Percentiles rank a stretch among this genome's conserved stretches.
Evolutionary conservation across 2,888 invertebrate species (phyloP).

Genomic region (Microctonus hyperodae): DNA sequence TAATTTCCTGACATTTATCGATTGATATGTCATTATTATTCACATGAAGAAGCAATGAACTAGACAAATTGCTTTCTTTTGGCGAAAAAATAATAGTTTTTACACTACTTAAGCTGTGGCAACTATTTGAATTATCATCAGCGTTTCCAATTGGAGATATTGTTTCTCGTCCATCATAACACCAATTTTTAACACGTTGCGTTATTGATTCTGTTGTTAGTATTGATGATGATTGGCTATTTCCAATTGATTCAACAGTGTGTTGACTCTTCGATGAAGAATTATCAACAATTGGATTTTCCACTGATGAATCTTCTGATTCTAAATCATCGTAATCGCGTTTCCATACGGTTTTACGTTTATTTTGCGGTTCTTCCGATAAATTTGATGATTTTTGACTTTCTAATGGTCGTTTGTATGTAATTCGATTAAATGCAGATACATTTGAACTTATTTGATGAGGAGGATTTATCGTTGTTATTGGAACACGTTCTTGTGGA

Average conservation of each 20-base stretch:
- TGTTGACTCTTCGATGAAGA: neutral
- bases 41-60: neutral
- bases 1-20: neutral
- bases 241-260: no score
- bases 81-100: neutral
- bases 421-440: neutral
- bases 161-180: neutral
- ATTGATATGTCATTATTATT: neutral
- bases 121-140: neutral
- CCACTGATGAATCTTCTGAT: neutral
- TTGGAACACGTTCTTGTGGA: neutral
- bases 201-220: neutral
- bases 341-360: neutral
- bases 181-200: neutral
- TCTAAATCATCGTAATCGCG: constrained; percentile 4
- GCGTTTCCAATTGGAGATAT: neutral
- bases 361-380: neutral
- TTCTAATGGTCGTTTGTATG: neutral
- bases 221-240: neutral
- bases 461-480: no score
- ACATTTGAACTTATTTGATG: no score
- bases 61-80: neutral
- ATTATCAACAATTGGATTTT: neutral
- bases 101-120: neutral
- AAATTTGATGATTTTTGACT: neutral